Evolutionary conservation across 1,140 invertebrate genomes (phyloP), one percentile per base, ranked within the genome.

Genomic region (Tetramorium parvispinum): DNA sequence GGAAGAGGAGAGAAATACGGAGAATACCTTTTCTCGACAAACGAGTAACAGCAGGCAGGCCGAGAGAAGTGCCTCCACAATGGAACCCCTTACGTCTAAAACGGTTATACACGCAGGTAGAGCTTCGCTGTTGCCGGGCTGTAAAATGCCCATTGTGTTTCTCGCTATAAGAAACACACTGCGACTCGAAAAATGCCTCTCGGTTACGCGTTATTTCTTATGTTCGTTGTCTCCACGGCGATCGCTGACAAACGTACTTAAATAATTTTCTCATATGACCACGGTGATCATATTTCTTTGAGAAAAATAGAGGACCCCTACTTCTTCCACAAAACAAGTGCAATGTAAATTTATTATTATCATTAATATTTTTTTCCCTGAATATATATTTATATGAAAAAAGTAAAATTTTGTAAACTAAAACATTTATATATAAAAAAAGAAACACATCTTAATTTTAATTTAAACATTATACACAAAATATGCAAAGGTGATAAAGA

Each of bases 31-130:
- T 85, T 65, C 61, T 46, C 82, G 65, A 85, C 82, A 77, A 85
- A 85, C 46, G 49, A 85, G 73, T 85, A 85, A 85, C 82, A 85
- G 82, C 82, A 85, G 82, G 82, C 82, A 85, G 59, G 82, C 75
- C 73, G 82, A 78, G 82, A 85, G 82, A 85, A 85, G 71, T 65
- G 73, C 55, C 59, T 78, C 40, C 73, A 85, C 82, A 85, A 85
- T 85, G 82, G 73, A 63, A 65, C 82, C 75, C 75, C 82, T 85
- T 78, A 85, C 57, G 21, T 85, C 82, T 85, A 78, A 81, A 81
- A 78, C 73, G 82, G 75, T 85, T 85, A 85, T 85, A 85, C 82
- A 78, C 49, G 49, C 82, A 85, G 82, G 82, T 85, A 85, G 57
- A 77, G 53, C 79, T 78, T 66, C 59, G 59, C 70, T 85, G 73